Conservation (phyloP, 2,797 vertebrate genomes). For the Mus spretus region DNA sequence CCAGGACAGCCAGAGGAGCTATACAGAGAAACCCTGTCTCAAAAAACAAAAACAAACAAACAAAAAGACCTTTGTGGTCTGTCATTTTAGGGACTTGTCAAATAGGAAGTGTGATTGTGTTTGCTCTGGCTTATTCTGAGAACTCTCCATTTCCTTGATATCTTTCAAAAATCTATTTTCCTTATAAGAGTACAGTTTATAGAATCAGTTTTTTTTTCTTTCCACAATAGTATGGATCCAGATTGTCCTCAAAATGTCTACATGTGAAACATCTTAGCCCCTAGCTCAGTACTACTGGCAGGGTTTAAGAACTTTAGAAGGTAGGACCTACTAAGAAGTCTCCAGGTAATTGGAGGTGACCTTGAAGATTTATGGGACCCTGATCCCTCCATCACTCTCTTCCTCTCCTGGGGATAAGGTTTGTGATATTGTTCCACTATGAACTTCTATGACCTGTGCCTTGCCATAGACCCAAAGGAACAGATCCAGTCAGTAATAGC, state of each 20-base stretch:
- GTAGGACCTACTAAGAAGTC: background rate
- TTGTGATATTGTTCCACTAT: background rate
- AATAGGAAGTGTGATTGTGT: slow-evolving; percentile 55
- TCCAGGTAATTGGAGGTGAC: background rate
- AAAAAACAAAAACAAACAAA: too few relatives aligned
- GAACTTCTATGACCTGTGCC: background rate
- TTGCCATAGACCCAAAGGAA: background rate
- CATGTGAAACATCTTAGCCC: background rate
- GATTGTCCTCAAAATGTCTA: background rate
- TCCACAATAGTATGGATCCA: background rate
- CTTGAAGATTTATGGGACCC: background rate
- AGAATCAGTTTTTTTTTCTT: slow-evolving; percentile 32
- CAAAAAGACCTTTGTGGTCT: slow-evolving; percentile 8
- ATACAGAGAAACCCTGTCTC: too few relatives aligned
- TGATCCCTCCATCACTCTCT: background rate
- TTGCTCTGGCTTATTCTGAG: slow-evolving; percentile 53
- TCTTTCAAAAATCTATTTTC: slow-evolving; percentile 53
- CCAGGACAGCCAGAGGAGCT: too few relatives aligned
- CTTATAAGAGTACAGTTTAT: background rate
- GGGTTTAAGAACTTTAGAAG: background rate
- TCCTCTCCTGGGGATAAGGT: background rate
- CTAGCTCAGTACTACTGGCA: background rate
- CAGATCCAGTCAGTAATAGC: background rate
- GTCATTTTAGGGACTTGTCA: slow-evolving; percentile 54
- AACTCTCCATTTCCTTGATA: slow-evolving; percentile 56